Conservation (phyloP, 2,888 invertebrate genomes). For the Andrena chrysosceles region DNA sequence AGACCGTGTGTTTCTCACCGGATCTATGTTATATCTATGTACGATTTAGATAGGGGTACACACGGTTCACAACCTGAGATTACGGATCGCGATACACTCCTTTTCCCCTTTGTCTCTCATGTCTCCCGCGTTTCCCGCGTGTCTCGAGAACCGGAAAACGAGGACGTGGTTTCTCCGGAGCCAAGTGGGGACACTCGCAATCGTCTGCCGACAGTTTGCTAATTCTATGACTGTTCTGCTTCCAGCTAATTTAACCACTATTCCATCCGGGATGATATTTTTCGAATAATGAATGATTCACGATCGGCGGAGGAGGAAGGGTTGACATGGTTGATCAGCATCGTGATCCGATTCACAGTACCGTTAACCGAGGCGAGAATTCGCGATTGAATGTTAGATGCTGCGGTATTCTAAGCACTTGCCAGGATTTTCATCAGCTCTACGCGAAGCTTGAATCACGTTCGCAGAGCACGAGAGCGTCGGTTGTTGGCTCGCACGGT, state of each 20-base stretch:
- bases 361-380: no score
- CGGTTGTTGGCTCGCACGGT: no score
- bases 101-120: conserved; percentile 19
- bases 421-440: no score
- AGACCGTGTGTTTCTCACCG: no score
- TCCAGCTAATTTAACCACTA: background rate
- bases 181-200: background rate
- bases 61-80: conserved; percentile 32
- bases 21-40: no score
- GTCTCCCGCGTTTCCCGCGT: conserved; percentile 5
- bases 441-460: background rate
- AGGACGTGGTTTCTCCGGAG: conserved; percentile 38
- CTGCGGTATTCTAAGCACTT: no score
- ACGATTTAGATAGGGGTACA: conserved; percentile 40
- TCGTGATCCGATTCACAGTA: background rate
- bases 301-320: background rate
- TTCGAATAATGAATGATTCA: background rate
- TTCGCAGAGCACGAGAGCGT: background rate
- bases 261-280: no score
- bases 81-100: conserved; percentile 33
- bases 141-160: conserved; percentile 43
- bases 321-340: background rate
- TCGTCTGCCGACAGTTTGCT: background rate
- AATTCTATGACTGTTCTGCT: background rate
- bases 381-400: no score